phyloP scores from a whole-genome alignment of 2,797 vertebrate genomes.

The Anguilla anguilla region DNA sequence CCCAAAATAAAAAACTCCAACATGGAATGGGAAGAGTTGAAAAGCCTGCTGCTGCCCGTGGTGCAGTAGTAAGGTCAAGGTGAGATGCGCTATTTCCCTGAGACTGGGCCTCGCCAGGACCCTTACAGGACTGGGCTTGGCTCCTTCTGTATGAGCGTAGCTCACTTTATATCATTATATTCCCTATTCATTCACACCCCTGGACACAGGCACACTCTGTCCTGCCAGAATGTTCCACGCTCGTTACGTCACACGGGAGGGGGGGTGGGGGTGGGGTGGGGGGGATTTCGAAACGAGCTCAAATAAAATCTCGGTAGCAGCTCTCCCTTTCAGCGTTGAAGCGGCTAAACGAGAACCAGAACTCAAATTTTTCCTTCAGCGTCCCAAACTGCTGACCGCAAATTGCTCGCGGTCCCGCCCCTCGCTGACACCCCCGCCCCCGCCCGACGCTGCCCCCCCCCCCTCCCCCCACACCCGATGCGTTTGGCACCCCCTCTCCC shows the following conservation, averaged over 20 bases:
- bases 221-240: background rate
- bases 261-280: no score
- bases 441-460: background rate
- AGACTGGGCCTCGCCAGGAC: background rate
- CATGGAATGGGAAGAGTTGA: no score
- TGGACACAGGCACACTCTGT: background rate
- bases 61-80: background rate
- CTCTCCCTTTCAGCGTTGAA: background rate
- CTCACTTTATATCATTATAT: background rate
- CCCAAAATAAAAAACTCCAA: no score
- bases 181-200: background rate
- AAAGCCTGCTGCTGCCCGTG: background rate
- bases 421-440: constrained; percentile 35
- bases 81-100: background rate
- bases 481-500: constrained; percentile 25
- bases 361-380: constrained; percentile 38
- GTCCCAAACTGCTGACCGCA: constrained; percentile 46
- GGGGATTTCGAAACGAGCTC: background rate
- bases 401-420: constrained; percentile 44
- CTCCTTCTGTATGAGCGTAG: constrained; percentile 34
- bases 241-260: background rate
- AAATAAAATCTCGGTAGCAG: background rate
- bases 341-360: constrained; percentile 30
- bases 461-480: background rate
- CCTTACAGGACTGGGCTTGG: background rate